Conservation (phyloP, 2,797 vertebrate genomes). For the Chelon auratus region DNA sequence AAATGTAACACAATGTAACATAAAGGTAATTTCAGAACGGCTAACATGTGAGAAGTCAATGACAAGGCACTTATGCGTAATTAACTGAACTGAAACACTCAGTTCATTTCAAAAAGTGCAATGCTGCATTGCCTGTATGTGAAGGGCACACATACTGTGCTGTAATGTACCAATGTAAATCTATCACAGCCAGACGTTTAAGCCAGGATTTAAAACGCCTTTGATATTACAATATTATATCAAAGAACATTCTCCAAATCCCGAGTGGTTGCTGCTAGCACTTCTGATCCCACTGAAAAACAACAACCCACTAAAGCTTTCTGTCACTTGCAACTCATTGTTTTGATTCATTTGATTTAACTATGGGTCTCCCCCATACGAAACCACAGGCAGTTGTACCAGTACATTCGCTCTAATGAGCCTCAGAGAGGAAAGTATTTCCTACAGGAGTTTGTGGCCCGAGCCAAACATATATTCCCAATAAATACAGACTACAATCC, state of each 20-base stretch:
- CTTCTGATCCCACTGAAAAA: constrained; percentile 20
- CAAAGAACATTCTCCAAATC: constrained; percentile 21
- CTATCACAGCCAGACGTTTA: neutral
- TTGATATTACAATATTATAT: constrained; percentile 26
- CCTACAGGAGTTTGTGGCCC: constrained; percentile 1
- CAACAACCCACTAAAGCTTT: constrained; percentile 25
- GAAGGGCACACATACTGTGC: constrained; percentile 32
- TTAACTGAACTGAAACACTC: neutral
- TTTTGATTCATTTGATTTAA: constrained; percentile 27
- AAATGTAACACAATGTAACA: constrained; percentile 12
- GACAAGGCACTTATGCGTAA: constrained; percentile 71
- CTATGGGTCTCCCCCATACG: neutral
- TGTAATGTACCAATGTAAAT: constrained; percentile 10
- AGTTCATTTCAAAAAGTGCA: constrained; percentile 55
- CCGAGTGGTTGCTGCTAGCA: neutral
- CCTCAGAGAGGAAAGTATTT: neutral
- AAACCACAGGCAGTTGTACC: constrained; percentile 19
- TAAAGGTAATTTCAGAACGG: constrained; percentile 26
- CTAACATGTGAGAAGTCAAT: constrained; percentile 44
- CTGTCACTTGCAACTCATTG: constrained; percentile 6
- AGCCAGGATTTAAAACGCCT: constrained; percentile 21
- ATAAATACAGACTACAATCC: neutral
- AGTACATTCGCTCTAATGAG: constrained; percentile 9
- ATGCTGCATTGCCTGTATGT: constrained; percentile 28
- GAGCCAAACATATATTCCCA: constrained; percentile 10